phyloP scores from a whole-genome alignment of 2,797 vertebrate species.

The Dendrocincla fuliginosa region DNA sequence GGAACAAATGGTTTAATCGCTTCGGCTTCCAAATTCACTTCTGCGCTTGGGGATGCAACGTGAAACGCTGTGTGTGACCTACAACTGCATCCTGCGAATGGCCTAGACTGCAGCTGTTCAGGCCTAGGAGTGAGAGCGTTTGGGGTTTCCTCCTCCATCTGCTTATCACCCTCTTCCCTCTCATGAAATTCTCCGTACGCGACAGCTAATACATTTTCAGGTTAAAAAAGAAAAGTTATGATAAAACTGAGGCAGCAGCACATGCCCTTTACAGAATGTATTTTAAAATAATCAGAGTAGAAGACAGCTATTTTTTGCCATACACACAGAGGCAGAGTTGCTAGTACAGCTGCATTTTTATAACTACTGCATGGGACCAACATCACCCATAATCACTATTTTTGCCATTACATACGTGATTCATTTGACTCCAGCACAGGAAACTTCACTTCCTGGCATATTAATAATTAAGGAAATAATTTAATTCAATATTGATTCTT shows the following conservation, averaged over 20 bases:
- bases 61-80: not conserved
- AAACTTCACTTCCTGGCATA: slow-evolving; percentile 8
- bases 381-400: not conserved
- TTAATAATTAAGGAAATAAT: slow-evolving; percentile 26
- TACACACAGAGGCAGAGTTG: not conserved
- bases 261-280: not conserved
- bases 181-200: not conserved
- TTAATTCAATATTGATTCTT: slow-evolving; percentile 33
- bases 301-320: not conserved
- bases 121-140: not conserved
- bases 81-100: not conserved
- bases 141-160: not conserved
- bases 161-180: not conserved
- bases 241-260: not conserved
- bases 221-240: not conserved
- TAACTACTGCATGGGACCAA: not conserved
- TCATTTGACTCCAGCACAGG: not conserved
- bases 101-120: not conserved
- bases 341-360: not conserved
- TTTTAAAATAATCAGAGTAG: not conserved
- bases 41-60: not conserved
- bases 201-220: not conserved
- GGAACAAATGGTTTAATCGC: not conserved
- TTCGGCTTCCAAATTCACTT: not conserved
- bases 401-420: not conserved